Conservation (phyloP, 2,797 vertebrate genomes). For the Cirrhinus mrigala region DNA sequence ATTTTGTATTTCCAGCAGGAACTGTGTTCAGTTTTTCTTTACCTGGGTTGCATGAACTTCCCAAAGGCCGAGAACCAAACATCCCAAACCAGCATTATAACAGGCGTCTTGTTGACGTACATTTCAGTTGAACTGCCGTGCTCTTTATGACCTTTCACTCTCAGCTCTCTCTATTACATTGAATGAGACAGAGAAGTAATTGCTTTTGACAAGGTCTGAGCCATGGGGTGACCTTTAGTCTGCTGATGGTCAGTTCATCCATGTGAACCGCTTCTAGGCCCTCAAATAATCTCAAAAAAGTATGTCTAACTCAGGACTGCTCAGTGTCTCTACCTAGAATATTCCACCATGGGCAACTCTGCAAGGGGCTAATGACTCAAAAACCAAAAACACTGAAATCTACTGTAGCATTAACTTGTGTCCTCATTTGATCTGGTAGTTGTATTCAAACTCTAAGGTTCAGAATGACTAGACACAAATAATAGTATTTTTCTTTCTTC, state of each 20-base stretch:
- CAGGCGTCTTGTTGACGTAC: background rate
- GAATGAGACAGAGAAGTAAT: constrained; percentile 30
- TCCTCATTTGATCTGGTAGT: constrained; percentile 1
- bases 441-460: background rate
- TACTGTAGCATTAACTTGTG: background rate
- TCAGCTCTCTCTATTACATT: constrained; percentile 13
- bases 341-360: background rate
- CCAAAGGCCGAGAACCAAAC: background rate
- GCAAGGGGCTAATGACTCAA: constrained; percentile 24
- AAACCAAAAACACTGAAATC: constrained; percentile 8
- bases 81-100: background rate
- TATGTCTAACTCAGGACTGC: constrained; percentile 10
- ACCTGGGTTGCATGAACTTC: background rate
- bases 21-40: too few species aligned
- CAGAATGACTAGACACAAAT: background rate
- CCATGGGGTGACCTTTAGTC: constrained; percentile 24
- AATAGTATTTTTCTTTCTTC: background rate
- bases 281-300: background rate
- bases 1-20: background rate
- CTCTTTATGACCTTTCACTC: constrained; percentile 18
- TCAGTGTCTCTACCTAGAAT: constrained; percentile 14
- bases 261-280: constrained; percentile 3
- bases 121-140: constrained; percentile 4
- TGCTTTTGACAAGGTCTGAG: constrained; percentile 51
- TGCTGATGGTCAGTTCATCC: background rate